Evolutionary conservation across 1,140 invertebrate species (phyloP).

Genomic region (Calliphora vicina): DNA sequence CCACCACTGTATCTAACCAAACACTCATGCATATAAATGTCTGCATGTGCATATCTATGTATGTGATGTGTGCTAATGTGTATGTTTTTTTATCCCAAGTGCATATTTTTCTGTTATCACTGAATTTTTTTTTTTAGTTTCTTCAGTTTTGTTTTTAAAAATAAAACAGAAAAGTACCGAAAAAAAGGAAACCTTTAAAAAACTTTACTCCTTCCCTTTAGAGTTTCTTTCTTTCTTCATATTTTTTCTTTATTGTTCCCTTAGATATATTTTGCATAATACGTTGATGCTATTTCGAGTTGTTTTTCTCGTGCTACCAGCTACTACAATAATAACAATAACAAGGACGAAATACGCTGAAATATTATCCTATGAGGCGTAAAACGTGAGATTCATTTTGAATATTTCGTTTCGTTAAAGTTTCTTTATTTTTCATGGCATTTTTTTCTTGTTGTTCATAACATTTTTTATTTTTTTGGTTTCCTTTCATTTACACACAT

Average conservation of each 20-base stretch:
- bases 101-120: slow-evolving; percentile 30
- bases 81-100: slow-evolving; percentile 27
- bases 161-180: neutral
- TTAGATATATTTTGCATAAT: slow-evolving; percentile 25
- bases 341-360: slow-evolving; percentile 5
- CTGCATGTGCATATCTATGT: neutral
- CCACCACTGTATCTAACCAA: too few species aligned
- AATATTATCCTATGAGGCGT: slow-evolving; percentile 28
- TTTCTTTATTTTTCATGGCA: too few species aligned
- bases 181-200: neutral
- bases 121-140: neutral
- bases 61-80: neutral
- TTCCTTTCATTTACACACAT: neutral
- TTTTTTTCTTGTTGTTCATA: too few species aligned
- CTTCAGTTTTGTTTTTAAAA: neutral
- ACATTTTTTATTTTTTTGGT: neutral
- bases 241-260: slow-evolving; percentile 27
- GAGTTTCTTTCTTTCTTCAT: neutral
- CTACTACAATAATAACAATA: neutral
- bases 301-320: neutral
- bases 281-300: neutral
- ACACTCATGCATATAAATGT: too few species aligned
- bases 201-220: neutral
- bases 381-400: slow-evolving; percentile 33
- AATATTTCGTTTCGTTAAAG: slow-evolving; percentile 22